Evolutionary conservation across 1,140 invertebrate species (phyloP).

Genomic region (Drosophila kikkawai): DNA sequence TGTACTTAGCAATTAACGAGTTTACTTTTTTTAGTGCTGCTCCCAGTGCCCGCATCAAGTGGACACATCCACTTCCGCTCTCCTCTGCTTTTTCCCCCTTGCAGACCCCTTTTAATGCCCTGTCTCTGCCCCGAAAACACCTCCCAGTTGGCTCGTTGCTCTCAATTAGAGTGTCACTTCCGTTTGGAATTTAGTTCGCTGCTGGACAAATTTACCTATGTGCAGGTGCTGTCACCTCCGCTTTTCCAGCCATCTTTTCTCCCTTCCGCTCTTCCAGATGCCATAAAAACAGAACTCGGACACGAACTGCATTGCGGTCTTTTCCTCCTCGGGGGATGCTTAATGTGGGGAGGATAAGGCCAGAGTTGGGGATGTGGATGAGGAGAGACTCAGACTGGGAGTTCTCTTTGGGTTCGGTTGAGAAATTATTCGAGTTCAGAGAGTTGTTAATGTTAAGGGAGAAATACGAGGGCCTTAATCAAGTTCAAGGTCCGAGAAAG

Average conservation of each 20-base stretch:
- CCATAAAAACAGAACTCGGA: conserved; percentile 58
- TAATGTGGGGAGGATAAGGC: conserved; percentile 9
- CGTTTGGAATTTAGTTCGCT: conserved; percentile 55
- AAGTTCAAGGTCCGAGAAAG: conserved; percentile 47
- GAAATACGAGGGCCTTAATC: conserved; percentile 5
- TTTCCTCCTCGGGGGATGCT: conserved; percentile 24
- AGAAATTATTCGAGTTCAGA: conserved; percentile 24
- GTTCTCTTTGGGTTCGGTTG: conserved; percentile 11
- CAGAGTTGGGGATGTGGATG: conserved; percentile 10
- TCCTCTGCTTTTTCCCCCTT: background rate
- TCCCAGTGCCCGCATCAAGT: conserved; percentile 57
- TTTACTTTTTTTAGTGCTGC: conserved; percentile 64
- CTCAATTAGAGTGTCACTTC: conserved; percentile 68
- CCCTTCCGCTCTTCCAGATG: conserved; percentile 29
- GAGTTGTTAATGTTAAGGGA: conserved; percentile 14
- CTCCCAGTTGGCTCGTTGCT: conserved; percentile 65
- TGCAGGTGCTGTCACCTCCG: conserved; percentile 27
- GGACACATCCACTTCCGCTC: conserved; percentile 28
- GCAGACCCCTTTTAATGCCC: background rate
- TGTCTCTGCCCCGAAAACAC: conserved; percentile 27
- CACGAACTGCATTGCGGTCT: conserved; percentile 58
- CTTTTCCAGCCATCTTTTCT: background rate
- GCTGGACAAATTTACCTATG: conserved; percentile 73
- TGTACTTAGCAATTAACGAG: conserved; percentile 77
- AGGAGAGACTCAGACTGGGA: conserved; percentile 17